These are phyloP conservation scores for Aleiodes testaceus DNA, from an alignment of 2,888 invertebrate genomes.

Conservation along the genomic window DNA sequence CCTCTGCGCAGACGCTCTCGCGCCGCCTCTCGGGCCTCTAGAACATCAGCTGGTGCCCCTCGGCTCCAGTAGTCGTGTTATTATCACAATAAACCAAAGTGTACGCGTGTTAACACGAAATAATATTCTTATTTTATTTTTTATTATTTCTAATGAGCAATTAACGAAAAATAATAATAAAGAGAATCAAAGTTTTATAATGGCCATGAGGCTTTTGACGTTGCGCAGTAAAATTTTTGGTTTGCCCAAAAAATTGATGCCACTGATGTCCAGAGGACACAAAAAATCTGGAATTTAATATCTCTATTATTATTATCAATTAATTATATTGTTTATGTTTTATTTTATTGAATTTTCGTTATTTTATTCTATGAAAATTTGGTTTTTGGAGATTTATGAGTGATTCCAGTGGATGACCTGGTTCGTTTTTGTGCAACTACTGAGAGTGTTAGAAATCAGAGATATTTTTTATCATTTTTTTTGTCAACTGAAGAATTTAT, in stretches of 20 bases:
- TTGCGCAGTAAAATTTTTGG: constrained; percentile 26
- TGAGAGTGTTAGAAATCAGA: neutral
- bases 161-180: neutral
- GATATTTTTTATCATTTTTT: constrained; percentile 13
- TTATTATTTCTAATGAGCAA: neutral
- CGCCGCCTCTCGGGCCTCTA: neutral
- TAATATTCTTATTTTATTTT: neutral
- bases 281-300: neutral
- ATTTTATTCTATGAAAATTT: neutral
- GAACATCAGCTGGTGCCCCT: constrained; percentile 28
- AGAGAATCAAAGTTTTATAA: constrained; percentile 13
- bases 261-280: constrained; percentile 6
- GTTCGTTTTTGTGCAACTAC: neutral
- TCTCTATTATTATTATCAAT: neutral
- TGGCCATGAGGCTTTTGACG: constrained; percentile 33
- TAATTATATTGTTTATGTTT: neutral
- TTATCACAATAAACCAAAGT: constrained; percentile 29
- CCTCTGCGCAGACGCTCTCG: neutral
- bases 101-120: constrained; percentile 14
- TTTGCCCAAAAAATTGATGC: constrained; percentile 14
- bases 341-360: neutral
- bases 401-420: neutral
- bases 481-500: constrained; percentile 8
- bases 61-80: constrained; percentile 26
- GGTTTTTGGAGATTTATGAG: neutral